Evolutionary conservation across 2,888 invertebrate species (phyloP).

Genomic region (Piscicola geometra): DNA sequence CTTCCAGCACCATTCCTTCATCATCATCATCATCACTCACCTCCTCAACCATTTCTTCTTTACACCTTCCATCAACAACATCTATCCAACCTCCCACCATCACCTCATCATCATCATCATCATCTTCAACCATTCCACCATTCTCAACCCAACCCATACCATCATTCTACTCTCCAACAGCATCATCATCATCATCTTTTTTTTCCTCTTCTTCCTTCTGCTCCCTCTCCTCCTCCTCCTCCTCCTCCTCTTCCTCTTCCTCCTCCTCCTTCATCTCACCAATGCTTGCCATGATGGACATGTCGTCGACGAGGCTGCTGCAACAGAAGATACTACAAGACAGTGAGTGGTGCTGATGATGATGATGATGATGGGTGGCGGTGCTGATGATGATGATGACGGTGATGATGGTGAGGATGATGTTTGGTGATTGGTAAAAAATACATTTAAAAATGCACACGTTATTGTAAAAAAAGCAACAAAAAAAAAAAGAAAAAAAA

Average conservation of each 20-base stretch:
- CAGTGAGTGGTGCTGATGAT: too few species aligned
- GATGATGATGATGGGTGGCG: too few species aligned
- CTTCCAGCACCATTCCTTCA: neutral
- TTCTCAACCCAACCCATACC: too few species aligned
- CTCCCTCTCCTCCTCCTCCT: neutral
- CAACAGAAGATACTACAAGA: constrained; percentile 35
- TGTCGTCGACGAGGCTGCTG: constrained; percentile 36
- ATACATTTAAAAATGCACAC: too few species aligned
- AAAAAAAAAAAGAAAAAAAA: too few species aligned
- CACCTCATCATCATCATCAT: neutral
- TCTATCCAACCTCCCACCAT: neutral
- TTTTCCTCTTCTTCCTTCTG: neutral
- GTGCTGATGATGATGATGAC: too few species aligned
- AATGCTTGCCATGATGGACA: constrained; percentile 39
- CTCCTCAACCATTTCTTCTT: neutral
- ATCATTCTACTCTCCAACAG: neutral
- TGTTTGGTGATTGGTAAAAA: neutral
- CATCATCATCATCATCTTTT: neutral
- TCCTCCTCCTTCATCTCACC: constrained; percentile 32
- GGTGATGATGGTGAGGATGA: too few species aligned
- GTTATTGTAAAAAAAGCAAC: neutral
- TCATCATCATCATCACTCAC: neutral
- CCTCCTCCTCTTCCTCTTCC: neutral
- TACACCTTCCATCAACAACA: neutral
- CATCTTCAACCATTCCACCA: neutral